Conservation (phyloP, 1,140 invertebrate genomes). For the Agrypnia vestita region DNA sequence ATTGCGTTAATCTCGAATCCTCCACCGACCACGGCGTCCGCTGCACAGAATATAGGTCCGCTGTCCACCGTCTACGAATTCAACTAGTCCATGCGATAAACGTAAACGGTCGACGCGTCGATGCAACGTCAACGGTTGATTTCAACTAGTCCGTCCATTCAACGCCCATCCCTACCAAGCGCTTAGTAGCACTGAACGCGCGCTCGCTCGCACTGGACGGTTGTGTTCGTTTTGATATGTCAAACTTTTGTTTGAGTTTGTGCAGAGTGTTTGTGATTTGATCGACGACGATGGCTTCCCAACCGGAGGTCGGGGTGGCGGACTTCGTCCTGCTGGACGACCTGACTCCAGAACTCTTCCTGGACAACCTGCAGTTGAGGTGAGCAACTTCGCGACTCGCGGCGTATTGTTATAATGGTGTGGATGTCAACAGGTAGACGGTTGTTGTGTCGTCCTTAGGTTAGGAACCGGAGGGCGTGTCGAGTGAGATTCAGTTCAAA, state of each 20-base stretch:
- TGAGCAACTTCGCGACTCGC: constrained; percentile 66
- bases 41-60: too few species aligned
- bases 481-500: constrained; percentile 22
- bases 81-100: too few species aligned
- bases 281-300: constrained; percentile 78
- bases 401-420: constrained; percentile 2
- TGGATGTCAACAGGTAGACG: constrained; percentile 41
- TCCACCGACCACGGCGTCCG: too few species aligned
- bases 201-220: constrained; percentile 9
- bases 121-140: too few species aligned
- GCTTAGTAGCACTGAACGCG: too few species aligned
- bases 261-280: constrained; percentile 40
- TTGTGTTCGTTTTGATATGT: constrained; percentile 45
- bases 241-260: constrained; percentile 38
- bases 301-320: constrained; percentile 91
- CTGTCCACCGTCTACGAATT: too few species aligned
- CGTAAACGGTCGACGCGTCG: too few species aligned
- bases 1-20: too few species aligned
- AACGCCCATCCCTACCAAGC: too few species aligned
- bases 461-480: constrained; percentile 37
- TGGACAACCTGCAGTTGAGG: constrained; percentile 91
- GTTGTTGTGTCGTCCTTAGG: neutral
- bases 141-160: too few species aligned
- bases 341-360: constrained; percentile 90
- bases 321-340: constrained; percentile 96